Evolutionary conservation across 2,888 invertebrate species (phyloP).

Genomic region (Oscheius myriophilus): DNA sequence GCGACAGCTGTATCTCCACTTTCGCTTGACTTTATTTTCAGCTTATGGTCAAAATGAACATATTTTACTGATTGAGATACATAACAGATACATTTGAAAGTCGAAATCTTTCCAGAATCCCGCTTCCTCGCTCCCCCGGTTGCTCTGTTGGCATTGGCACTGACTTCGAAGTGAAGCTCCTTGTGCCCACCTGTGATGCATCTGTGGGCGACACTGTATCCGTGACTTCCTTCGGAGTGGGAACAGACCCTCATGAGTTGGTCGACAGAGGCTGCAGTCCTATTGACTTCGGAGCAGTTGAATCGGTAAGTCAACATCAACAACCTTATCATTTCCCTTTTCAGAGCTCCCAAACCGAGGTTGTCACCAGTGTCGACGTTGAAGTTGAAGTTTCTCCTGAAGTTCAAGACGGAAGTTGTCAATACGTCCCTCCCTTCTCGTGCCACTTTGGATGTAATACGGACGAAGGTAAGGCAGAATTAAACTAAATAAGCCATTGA

Average conservation of each 20-base stretch:
- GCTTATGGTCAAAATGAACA: too few relatives aligned
- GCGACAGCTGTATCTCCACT: too few relatives aligned
- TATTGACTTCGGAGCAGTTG: constrained; percentile 25
- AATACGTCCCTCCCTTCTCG: constrained; percentile 3
- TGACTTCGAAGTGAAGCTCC: constrained; percentile 22
- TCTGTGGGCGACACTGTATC: constrained; percentile 4
- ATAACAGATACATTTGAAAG: too few relatives aligned
- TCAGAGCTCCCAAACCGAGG: constrained; percentile 18
- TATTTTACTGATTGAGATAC: too few relatives aligned
- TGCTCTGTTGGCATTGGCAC: constrained; percentile 35
- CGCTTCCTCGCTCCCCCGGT: constrained; percentile 33
- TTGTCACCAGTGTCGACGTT: not conserved
- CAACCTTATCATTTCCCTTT: not conserved
- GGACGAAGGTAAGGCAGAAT: not conserved
- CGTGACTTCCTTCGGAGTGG: constrained; percentile 18
- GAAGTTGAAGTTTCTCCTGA: constrained; percentile 10
- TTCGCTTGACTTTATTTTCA: too few relatives aligned
- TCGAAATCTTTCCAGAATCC: constrained; percentile 28
- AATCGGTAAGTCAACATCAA: constrained; percentile 8
- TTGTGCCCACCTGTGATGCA: not conserved
- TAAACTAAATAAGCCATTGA: not conserved
- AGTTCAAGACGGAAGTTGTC: constrained; percentile 3
- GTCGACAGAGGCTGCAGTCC: constrained; percentile 40
- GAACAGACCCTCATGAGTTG: not conserved
- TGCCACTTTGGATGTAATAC: constrained; percentile 25